Percentiles rank a stretch among this genome's conserved stretches.
phyloP scores from a whole-genome alignment of 2,797 vertebrate genomes.

The Graptemys geographica region DNA sequence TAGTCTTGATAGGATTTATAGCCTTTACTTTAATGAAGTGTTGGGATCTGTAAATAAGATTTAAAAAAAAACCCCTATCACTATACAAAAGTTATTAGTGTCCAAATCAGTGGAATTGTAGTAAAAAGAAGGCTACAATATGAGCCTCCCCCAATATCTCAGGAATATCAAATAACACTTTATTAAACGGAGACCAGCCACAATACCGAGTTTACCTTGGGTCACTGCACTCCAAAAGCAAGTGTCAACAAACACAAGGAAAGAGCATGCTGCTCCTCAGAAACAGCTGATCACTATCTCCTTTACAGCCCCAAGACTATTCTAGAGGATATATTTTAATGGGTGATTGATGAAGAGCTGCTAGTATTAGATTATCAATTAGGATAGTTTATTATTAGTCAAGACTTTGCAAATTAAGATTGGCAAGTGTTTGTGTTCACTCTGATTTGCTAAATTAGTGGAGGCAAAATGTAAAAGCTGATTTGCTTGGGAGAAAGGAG shows the following conservation, averaged over 20 bases:
- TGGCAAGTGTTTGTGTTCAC: not conserved
- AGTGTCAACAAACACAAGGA: not conserved
- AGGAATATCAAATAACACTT: conserved; percentile 29
- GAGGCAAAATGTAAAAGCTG: not conserved
- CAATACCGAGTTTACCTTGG: conserved; percentile 17
- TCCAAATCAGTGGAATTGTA: not conserved
- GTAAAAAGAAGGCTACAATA: not conserved
- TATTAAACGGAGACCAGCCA: conserved; percentile 25
- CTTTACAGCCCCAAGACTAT: not conserved
- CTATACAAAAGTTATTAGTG: not conserved
- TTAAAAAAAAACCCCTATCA: rapidly evolving
- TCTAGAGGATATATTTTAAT: not conserved
- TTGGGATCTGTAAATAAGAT: too few relatives aligned
- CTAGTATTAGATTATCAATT: not conserved
- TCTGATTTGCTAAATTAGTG: not conserved
- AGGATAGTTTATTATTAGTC: not conserved
- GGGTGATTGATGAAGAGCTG: not conserved
- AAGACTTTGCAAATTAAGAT: not conserved
- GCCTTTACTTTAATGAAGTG: too few relatives aligned
- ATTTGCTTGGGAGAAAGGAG: not conserved
- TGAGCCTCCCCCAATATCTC: not conserved
- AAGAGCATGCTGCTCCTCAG: not conserved
- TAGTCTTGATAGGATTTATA: not conserved
- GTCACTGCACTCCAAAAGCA: conserved; percentile 16
- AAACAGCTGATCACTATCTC: not conserved